Evolutionary conservation across 2,888 invertebrate species (phyloP), one percentile per base, ranked within the genome.

Genomic region (Cabera pusaria): DNA sequence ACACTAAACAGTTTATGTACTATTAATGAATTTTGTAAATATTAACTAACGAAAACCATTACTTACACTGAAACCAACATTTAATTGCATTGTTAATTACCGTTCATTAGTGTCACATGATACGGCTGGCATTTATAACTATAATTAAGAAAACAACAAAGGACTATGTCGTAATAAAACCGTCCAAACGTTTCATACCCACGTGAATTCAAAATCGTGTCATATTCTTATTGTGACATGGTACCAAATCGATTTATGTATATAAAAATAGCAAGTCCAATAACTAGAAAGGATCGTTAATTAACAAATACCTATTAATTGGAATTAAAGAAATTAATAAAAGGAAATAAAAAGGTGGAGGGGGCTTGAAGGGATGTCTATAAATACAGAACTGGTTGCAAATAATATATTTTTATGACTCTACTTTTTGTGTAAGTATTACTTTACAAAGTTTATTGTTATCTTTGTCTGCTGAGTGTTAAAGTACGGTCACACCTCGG

Each of bases 231-330:
- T 6, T 23, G n/a, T 28, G 19, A 20, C 7, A 20, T 3, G 11
- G 19, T 11, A 7, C 18, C 6, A 28, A 5, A 28, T 6, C 18
- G 18, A 1, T n/a, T 12, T 14, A 27, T n/a, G n/a, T 18, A 18
- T n/a, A n/a, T n/a, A n/a, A n/a, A n/a, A n/a, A n/a, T n/a, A n/a
- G n/a, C n/a, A n/a, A n/a, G n/a, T n/a, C n/a, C n/a, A n/a, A n/a
- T n/a, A n/a, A n/a, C n/a, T n/a, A 21, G 3, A 2, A 7, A 21
- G 4, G 7, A 72, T 68, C 44, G 47, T 57, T 68, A 63, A 68
- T 69, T 66, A 66, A 50, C 50, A 50, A 44, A 45, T 53, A 49
- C 58, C 58, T 59, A 66, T 61, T 66, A 60, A 63, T 64, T 50
- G 53, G 52, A n/a, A 52, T 50, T 47, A 43, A 55, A 56, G 47